Evolutionary conservation across 2,888 invertebrate genomes (phyloP).

Genomic region (Schrankia costaestrigalis): DNA sequence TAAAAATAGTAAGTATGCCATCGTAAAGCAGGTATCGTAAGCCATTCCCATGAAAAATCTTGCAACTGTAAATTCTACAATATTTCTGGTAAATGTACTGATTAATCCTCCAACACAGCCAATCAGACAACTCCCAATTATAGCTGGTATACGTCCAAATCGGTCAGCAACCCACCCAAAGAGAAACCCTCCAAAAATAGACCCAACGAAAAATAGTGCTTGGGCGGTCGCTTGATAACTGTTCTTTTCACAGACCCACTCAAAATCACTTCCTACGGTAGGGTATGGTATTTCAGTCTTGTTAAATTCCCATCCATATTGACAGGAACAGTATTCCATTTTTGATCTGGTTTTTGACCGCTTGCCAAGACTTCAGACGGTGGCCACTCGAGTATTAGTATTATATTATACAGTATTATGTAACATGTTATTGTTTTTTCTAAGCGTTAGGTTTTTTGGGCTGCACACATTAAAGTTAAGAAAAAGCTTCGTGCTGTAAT

Average conservation of each 20-base stretch:
- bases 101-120: constrained; percentile 47
- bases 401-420: no score
- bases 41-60: constrained; percentile 57
- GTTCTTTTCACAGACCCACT: constrained; percentile 56
- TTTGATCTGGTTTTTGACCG: constrained; percentile 34
- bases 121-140: no score
- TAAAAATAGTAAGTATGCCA: no score
- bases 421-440: no score
- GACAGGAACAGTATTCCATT: constrained; percentile 48
- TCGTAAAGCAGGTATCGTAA: constrained; percentile 56
- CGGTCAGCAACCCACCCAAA: no score
- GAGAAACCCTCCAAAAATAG: no score
- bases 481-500: no score
- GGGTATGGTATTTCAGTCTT: constrained; percentile 56
- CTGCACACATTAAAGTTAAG: no score
- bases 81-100: constrained; percentile 45
- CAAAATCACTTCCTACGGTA: constrained; percentile 54
- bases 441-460: no score
- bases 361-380: constrained; percentile 44
- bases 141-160: no score
- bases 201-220: constrained; percentile 54
- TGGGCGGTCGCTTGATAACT: constrained; percentile 60
- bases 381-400: no score
- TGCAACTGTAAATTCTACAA: constrained; percentile 44
- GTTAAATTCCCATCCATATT: constrained; percentile 58